These are phyloP conservation scores for Opisthograptis luteolata DNA, from an alignment of 2,888 invertebrate species.

Conservation along the genomic window DNA sequence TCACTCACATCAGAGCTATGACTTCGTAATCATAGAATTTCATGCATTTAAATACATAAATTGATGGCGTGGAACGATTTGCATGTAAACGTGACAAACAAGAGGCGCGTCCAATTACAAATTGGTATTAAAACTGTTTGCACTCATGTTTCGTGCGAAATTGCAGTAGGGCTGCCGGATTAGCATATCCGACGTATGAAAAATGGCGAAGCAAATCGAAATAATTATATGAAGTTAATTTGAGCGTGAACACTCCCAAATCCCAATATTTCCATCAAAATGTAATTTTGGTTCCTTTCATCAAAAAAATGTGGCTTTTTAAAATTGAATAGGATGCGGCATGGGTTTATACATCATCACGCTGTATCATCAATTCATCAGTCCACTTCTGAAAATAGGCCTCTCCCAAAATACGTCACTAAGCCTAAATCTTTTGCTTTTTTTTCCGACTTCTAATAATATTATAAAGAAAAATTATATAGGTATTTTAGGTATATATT, in stretches of 20 bases:
- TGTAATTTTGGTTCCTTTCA: neutral
- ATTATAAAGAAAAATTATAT: too few relatives aligned
- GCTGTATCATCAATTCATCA: too few relatives aligned
- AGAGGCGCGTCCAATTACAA: conserved; percentile 64
- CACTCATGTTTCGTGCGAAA: conserved; percentile 52
- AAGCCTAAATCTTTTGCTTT: too few relatives aligned
- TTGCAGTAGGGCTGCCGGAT: conserved; percentile 34
- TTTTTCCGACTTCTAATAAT: too few relatives aligned
- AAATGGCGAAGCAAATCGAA: conserved; percentile 8
- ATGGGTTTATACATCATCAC: too few relatives aligned
- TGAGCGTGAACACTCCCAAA: neutral
- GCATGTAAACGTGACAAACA: conserved; percentile 36
- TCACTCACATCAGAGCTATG: conserved; percentile 9
- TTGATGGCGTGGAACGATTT: conserved; percentile 22
- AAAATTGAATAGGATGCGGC: too few relatives aligned
- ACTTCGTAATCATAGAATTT: conserved; percentile 22
- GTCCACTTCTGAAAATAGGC: too few relatives aligned
- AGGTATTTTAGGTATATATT: too few relatives aligned
- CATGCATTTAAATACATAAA: conserved; percentile 24
- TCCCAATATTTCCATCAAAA: neutral
- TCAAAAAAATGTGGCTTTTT: too few relatives aligned
- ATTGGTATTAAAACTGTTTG: conserved; percentile 65
- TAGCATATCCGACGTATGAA: conserved; percentile 6
- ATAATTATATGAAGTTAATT: neutral
- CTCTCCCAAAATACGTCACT: too few relatives aligned